Evolutionary conservation across 2,888 invertebrate genomes (phyloP).

Genomic region (Cerceris rybyensis): DNA sequence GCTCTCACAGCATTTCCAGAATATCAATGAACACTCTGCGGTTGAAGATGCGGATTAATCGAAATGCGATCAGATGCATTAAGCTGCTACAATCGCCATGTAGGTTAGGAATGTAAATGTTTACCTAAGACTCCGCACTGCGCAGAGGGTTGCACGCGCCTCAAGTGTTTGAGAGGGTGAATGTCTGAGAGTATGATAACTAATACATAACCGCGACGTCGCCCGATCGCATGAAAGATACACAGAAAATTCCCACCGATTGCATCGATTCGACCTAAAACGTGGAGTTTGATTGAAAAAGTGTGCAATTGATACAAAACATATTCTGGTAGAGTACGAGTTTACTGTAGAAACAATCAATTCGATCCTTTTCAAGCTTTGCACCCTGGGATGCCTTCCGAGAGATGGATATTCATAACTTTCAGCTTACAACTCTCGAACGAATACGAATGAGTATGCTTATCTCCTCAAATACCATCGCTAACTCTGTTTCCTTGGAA

Average conservation of each 20-base stretch:
- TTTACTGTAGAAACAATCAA: not conserved
- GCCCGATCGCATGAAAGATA: slow-evolving; percentile 45
- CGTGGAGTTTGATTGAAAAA: not conserved
- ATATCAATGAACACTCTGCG: slow-evolving; percentile 50
- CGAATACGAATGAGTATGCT: slow-evolving; percentile 44
- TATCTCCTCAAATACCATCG: slow-evolving; percentile 44
- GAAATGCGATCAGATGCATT: slow-evolving; percentile 65
- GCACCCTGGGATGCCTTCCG: not conserved
- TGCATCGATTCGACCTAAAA: not conserved
- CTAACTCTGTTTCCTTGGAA: slow-evolving; percentile 37
- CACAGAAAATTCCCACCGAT: slow-evolving; percentile 17
- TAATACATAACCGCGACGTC: slow-evolving; percentile 60
- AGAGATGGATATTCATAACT: slow-evolving; percentile 27
- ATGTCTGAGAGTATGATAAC: slow-evolving; percentile 67
- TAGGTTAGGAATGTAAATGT: slow-evolving; percentile 67
- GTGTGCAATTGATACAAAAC: no score
- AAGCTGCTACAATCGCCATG: slow-evolving; percentile 49
- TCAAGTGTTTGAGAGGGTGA: slow-evolving; percentile 57
- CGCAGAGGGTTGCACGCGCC: slow-evolving; percentile 49
- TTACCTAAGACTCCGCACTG: slow-evolving; percentile 57
- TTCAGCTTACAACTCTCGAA: slow-evolving; percentile 42
- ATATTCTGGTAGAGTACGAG: no score
- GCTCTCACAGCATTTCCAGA: slow-evolving; percentile 23
- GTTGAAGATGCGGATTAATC: slow-evolving; percentile 62
- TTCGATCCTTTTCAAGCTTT: not conserved